Conservation (phyloP, 2,113 vertebrate species). For the Psammodynastes pulverulentus region DNA sequence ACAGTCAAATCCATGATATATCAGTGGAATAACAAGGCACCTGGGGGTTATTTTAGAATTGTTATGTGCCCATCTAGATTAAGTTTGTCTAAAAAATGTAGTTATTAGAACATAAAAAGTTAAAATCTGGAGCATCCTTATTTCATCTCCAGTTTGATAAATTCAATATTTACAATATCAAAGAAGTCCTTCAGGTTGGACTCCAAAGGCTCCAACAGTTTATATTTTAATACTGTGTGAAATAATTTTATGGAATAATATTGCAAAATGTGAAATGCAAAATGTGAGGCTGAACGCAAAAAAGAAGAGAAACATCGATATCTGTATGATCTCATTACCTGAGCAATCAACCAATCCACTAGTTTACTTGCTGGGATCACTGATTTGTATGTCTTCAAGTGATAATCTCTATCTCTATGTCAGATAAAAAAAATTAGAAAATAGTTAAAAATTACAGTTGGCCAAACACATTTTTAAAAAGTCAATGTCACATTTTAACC, state of each 20-base stretch:
- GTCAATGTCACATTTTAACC: neutral
- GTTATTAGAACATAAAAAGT: neutral
- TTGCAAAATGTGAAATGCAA: neutral
- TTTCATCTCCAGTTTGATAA: neutral
- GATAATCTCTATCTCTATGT: slow-evolving; percentile 89
- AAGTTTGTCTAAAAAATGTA: neutral
- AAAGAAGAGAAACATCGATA: neutral
- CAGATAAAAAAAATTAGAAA: slow-evolving; percentile 37
- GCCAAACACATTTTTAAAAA: neutral
- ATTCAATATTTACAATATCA: neutral
- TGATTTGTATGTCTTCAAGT: slow-evolving; percentile 96
- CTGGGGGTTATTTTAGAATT: neutral
- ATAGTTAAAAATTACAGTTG: neutral
- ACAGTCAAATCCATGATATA: neutral
- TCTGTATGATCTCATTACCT: slow-evolving; percentile 72
- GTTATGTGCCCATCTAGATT: neutral
- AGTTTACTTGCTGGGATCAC: slow-evolving; percentile 93
- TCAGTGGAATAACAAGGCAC: neutral
- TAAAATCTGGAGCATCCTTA: neutral
- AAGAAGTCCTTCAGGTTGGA: neutral
- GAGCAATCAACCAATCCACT: slow-evolving; percentile 93
- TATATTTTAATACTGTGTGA: neutral
- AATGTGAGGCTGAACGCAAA: neutral
- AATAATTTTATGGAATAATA: neutral
- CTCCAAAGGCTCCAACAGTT: neutral